Conservation (phyloP, 2,113 vertebrate genomes). For the Stigmatopora nigra region DNA sequence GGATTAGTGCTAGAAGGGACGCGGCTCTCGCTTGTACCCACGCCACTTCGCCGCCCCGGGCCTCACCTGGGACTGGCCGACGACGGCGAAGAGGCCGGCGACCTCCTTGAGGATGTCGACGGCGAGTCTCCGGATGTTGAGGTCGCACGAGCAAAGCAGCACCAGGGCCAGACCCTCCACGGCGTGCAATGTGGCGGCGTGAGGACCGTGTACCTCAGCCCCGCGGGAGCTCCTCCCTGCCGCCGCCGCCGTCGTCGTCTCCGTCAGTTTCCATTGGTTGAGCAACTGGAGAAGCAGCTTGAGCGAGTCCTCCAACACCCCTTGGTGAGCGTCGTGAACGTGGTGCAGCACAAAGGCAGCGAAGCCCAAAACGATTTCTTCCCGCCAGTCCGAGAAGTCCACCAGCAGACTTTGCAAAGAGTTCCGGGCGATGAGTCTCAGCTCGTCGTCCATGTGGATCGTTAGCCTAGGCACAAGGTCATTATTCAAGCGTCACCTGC, state of each 20-base stretch:
- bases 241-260: conserved; percentile 79
- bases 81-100: conserved; percentile 79
- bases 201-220: conserved; percentile 73
- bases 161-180: conserved; percentile 90
- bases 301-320: conserved; percentile 84
- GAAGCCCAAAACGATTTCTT: conserved; percentile 91
- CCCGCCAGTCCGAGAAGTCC: conserved; percentile 93
- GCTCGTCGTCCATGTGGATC: conserved; percentile 96
- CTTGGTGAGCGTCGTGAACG: conserved; percentile 88
- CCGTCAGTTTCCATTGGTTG: conserved; percentile 89
- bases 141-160: conserved; percentile 90
- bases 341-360: conserved; percentile 90
- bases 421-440: conserved; percentile 92
- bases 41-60: conserved; percentile 12
- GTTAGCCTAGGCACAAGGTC: conserved; percentile 72
- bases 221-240: conserved; percentile 74
- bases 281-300: conserved; percentile 90
- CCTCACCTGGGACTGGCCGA: conserved; percentile 88
- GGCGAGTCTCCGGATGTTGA: conserved; percentile 84
- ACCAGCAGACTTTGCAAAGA: conserved; percentile 91
- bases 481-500: too few species aligned
- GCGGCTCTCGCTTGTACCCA: too few species aligned
- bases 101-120: conserved; percentile 88
- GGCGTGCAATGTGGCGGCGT: conserved; percentile 80
- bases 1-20: background rate